Conservation (phyloP, 1,140 invertebrate species). For the Latrodectus geometricus region DNA sequence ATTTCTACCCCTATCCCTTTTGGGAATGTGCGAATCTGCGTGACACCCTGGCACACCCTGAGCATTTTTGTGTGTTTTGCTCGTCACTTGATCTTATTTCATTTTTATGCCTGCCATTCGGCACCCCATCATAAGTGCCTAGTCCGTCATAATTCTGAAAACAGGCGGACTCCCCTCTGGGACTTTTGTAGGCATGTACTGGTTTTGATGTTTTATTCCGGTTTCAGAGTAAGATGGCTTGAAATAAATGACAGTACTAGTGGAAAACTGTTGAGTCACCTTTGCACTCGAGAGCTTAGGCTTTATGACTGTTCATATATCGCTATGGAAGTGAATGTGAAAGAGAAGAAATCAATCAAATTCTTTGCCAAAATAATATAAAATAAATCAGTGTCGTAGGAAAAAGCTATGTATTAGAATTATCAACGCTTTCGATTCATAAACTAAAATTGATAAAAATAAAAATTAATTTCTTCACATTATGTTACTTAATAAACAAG, state of each 20-base stretch:
- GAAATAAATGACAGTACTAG: background rate
- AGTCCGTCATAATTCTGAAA: too few species aligned
- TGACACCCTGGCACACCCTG: background rate
- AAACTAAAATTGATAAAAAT: too few species aligned
- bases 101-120: background rate
- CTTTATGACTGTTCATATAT: too few species aligned
- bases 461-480: too few species aligned
- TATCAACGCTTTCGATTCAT: too few species aligned
- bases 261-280: background rate
- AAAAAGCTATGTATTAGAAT: too few species aligned
- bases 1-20: background rate
- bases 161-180: background rate
- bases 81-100: background rate
- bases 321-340: too few species aligned
- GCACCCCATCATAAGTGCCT: background rate
- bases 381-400: too few species aligned
- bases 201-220: background rate
- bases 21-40: background rate
- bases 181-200: background rate
- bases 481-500: too few species aligned
- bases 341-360: too few species aligned
- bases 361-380: too few species aligned
- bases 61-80: background rate
- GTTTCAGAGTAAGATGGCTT: background rate
- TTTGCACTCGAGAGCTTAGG: too few species aligned